phyloP scores from a whole-genome alignment of 1,140 invertebrate genomes.

The Caenorhabditis inopinata region DNA sequence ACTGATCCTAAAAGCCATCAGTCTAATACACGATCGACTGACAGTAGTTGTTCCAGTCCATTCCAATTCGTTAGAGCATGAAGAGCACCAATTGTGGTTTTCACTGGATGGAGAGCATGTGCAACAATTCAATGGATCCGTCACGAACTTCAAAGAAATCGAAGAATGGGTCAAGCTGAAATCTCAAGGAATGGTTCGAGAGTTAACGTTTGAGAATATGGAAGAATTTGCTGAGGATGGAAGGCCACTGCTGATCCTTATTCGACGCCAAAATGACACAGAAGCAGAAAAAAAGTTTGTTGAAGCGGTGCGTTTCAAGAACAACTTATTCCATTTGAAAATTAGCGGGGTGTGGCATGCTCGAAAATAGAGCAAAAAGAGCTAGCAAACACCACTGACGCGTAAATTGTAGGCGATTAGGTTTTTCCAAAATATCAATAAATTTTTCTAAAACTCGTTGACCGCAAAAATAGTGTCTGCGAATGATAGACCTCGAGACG shows the following conservation, averaged over 20 bases:
- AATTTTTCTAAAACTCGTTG: no score
- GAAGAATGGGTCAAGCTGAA: not conserved
- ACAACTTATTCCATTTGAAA: no score
- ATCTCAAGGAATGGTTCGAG: not conserved
- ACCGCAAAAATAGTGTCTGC: no score
- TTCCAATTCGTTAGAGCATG: not conserved
- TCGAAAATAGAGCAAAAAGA: no score
- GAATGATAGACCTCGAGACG: no score
- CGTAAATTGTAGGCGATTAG: no score
- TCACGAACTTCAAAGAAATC: slow-evolving; percentile 5
- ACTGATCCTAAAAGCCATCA: not conserved
- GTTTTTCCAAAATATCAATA: no score
- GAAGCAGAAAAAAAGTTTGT: not conserved
- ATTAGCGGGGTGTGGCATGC: no score
- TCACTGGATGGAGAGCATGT: slow-evolving; percentile 21
- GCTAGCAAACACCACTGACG: no score
- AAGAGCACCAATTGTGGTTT: slow-evolving; percentile 15
- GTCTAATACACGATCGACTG: not conserved
- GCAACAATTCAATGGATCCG: not conserved
- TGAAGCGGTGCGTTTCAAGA: not conserved
- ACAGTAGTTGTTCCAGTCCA: not conserved
- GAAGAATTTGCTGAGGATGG: not conserved
- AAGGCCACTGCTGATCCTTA: not conserved
- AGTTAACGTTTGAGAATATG: slow-evolving; percentile 5
- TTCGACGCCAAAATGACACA: not conserved